Evolutionary conservation across 2,888 invertebrate species (phyloP).

Genomic region (Amblyjoppa fuscipennis): DNA sequence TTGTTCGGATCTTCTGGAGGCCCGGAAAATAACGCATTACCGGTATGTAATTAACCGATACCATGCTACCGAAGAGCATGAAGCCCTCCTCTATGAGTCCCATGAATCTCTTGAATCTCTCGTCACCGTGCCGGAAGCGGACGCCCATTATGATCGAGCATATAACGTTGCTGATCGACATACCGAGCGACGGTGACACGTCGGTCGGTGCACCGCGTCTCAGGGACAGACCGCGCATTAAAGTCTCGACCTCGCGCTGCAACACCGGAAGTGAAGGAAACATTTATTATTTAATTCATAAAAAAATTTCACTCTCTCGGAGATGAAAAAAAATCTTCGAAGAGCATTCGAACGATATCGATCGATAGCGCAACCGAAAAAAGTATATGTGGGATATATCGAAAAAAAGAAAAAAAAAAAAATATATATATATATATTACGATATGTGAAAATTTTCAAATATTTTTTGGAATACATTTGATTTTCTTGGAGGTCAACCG

Average conservation of each 20-base stretch:
- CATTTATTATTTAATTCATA: neutral
- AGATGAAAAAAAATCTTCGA: constrained; percentile 1
- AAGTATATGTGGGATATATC: too few relatives aligned
- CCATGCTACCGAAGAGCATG: constrained; percentile 93
- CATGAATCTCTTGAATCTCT: constrained; percentile 92
- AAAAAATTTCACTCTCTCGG: neutral
- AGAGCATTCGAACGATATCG: neutral
- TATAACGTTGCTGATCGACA: constrained; percentile 95
- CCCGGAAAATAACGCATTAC: constrained; percentile 89
- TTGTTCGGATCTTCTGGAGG: constrained; percentile 85
- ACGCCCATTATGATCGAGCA: constrained; percentile 96
- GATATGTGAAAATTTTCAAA: neutral
- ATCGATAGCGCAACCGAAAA: neutral
- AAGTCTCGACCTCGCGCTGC: constrained; percentile 91
- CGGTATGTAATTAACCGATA: constrained; percentile 94
- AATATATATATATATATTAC: neutral
- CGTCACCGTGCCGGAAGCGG: constrained; percentile 92
- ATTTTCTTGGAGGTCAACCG: constrained; percentile 8
- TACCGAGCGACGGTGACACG: constrained; percentile 91
- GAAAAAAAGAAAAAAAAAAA: too few relatives aligned
- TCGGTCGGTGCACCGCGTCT: constrained; percentile 90
- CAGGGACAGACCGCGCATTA: constrained; percentile 89
- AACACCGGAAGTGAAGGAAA: constrained; percentile 51
- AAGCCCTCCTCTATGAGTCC: constrained; percentile 96
- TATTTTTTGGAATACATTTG: too few relatives aligned